A percentile compares a stretch with the other conserved stretches of the same genome.
phyloP scores from a whole-genome alignment of 2,113 vertebrate genomes.

The Cricetomys ansorgei region DNA sequence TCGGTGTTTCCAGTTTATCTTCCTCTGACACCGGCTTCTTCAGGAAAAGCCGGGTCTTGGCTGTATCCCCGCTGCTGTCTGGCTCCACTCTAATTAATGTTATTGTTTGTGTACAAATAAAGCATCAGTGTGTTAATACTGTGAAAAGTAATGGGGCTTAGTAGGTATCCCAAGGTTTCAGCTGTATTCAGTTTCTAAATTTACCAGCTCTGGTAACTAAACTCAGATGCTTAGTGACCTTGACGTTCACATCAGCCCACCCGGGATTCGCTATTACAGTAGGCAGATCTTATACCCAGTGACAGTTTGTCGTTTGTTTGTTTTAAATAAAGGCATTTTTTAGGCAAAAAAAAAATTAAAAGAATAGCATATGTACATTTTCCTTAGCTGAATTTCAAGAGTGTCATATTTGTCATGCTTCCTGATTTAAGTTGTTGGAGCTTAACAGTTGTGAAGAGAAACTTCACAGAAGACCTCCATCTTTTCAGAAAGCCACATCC shows the following conservation, averaged over 20 bases:
- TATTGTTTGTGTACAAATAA: not conserved
- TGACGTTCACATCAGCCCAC: not conserved
- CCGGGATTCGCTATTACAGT: not conserved
- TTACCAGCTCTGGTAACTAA: not conserved
- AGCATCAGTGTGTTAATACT: not conserved
- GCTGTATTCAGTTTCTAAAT: constrained; percentile 24
- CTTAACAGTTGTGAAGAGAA: not conserved
- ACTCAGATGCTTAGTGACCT: not conserved
- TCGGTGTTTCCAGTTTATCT: not conserved
- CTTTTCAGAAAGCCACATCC: not conserved
- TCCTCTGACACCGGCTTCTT: not conserved
- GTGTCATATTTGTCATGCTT: not conserved
- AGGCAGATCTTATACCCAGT: not conserved
- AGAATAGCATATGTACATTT: not conserved
- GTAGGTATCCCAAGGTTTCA: not conserved
- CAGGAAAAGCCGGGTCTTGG: not conserved
- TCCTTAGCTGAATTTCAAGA: not conserved
- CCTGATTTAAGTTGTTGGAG: not conserved
- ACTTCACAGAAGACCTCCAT: not conserved
- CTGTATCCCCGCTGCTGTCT: not conserved
- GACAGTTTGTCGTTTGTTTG: not conserved
- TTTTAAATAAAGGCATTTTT: not conserved
- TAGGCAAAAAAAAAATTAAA: constrained; percentile 20
- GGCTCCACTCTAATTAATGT: not conserved
- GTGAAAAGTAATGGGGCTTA: not conserved